Percentiles rank a stretch among this genome's conserved stretches.
Evolutionary conservation across 2,797 vertebrate genomes (phyloP).

Genomic region (Poeciliopsis infans): DNA sequence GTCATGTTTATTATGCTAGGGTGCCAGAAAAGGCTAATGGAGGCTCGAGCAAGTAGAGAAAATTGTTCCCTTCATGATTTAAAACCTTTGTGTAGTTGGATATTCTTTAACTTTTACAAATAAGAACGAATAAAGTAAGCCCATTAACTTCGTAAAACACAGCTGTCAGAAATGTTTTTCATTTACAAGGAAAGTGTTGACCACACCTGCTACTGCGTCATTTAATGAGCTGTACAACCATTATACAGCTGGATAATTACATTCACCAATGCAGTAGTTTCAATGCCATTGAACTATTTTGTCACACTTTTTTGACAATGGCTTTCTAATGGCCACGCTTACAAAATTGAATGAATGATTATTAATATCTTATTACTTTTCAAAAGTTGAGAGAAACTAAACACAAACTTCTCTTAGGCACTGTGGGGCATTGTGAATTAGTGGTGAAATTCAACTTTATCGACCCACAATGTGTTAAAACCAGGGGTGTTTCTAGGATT

Average conservation of each 20-base stretch:
- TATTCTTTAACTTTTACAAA: not conserved
- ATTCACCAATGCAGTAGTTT: not conserved
- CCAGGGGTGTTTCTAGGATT: too few species aligned
- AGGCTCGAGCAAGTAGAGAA: not conserved
- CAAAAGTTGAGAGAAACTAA: not conserved
- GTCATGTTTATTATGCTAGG: conserved; percentile 2
- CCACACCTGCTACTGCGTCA: not conserved
- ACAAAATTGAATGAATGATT: not conserved
- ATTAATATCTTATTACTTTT: not conserved
- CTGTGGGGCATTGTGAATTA: not conserved
- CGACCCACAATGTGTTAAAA: not conserved
- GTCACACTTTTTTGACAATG: not conserved
- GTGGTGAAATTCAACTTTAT: not conserved
- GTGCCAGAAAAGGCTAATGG: not conserved
- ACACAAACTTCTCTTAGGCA: not conserved
- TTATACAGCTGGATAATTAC: not conserved
- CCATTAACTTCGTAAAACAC: too few species aligned
- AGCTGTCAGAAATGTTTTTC: not conserved
- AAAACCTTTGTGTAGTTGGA: not conserved
- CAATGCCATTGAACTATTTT: not conserved
- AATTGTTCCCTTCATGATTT: not conserved
- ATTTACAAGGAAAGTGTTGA: not conserved
- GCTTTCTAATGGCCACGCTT: not conserved
- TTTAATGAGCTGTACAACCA: not conserved
- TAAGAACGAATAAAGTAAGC: not conserved